phyloP scores from a whole-genome alignment of 2,113 vertebrate genomes.

The Podiceps cristatus region DNA sequence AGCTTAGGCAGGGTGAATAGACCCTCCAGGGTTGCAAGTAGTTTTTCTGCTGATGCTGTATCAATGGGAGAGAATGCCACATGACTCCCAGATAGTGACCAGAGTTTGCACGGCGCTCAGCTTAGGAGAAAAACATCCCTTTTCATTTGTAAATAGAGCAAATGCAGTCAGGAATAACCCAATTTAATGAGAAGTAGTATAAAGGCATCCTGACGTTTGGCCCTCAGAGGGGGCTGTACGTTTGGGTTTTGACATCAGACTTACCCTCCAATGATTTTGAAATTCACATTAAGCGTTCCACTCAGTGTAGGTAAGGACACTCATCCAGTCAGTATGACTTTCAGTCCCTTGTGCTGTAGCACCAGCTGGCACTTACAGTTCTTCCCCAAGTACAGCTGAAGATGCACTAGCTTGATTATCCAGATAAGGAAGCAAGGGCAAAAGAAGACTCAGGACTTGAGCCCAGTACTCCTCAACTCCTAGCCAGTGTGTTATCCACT shows the following conservation, averaged over 20 bases:
- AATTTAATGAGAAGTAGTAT: not conserved
- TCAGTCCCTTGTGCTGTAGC: not conserved
- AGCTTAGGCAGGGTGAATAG: not conserved
- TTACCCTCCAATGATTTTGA: not conserved
- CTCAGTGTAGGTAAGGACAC: not conserved
- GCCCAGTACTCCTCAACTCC: not conserved
- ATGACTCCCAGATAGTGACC: not conserved
- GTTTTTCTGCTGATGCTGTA: not conserved
- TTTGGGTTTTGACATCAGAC: not conserved
- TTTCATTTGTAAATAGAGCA: not conserved
- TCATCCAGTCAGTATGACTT: not conserved
- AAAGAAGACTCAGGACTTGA: not conserved
- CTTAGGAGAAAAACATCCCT: not conserved
- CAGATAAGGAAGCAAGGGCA: not conserved
- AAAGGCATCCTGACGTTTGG: not conserved
- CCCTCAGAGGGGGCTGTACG: not conserved
- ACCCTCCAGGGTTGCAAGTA: not conserved
- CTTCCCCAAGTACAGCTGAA: not conserved
- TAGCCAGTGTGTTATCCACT: not conserved
- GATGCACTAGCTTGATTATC: not conserved
- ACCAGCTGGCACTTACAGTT: not conserved
- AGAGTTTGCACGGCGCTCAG: not conserved
- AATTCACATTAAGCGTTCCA: not conserved
- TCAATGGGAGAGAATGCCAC: not conserved
- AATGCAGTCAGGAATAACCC: not conserved